A percentile compares a stretch with the other conserved stretches of the same genome.
Evolutionary conservation across 1,140 invertebrate species (phyloP).

Genomic region (Diorhabda sublineata): DNA sequence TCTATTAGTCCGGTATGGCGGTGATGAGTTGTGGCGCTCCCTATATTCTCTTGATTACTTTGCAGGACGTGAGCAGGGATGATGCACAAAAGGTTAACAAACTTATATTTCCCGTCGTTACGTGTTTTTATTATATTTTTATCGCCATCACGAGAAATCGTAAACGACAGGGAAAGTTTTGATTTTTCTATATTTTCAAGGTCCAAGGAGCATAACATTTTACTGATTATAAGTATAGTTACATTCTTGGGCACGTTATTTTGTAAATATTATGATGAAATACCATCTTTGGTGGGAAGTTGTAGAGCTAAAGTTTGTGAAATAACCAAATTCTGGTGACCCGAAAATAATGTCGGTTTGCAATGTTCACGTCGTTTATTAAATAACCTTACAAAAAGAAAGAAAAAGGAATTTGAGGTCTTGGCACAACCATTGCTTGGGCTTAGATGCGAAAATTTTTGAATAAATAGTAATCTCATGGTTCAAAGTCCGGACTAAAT

Average conservation of each 20-base stretch:
- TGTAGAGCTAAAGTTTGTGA: not conserved
- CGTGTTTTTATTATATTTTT: constrained; percentile 8
- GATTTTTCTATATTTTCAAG: not conserved
- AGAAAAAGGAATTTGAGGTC: no score
- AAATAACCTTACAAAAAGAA: no score
- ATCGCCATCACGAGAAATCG: not conserved
- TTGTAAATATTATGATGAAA: not conserved
- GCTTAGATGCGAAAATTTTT: no score
- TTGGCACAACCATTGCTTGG: no score
- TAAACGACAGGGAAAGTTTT: no score
- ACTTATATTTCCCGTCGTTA: constrained; percentile 10
- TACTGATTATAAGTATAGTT: not conserved
- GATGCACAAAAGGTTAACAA: constrained; percentile 10
- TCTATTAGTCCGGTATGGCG: constrained; percentile 21
- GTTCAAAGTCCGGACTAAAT: no score
- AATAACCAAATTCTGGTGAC: not conserved
- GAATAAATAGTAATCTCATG: no score
- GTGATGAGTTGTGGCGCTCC: constrained; percentile 11
- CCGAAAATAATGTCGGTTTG: no score
- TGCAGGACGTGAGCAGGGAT: constrained; percentile 1
- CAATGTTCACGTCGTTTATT: no score
- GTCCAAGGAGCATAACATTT: not conserved
- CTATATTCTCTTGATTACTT: constrained; percentile 16
- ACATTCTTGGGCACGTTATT: not conserved
- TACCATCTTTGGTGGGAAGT: not conserved